Base-by-base conservation (phyloP, 2,113 vertebrate genomes). In the Python bivittatus region DNA sequence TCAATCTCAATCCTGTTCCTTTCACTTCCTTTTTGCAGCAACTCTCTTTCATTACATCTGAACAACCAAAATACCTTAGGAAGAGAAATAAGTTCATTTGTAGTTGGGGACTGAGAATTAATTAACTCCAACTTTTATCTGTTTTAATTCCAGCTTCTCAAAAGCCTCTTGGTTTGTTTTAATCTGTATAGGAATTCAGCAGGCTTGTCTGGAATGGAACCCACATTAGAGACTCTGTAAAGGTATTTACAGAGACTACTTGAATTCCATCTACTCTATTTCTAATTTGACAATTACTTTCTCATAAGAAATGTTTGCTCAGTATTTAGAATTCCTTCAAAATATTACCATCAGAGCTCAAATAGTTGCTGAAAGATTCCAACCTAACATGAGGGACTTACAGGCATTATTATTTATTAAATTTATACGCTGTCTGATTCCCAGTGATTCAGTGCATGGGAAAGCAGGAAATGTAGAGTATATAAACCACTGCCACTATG, bases 61-160 rank as follows among this genome's bases (percentile, higher is more conserved):
- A 33, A 61, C 20, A 7, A 12, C 33, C 0, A 56, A 3, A 22
- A 89, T 89, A 53, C 57, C 15, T 12, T 89, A n/a, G 23, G 72
- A 0, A 0, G 33, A 61, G 22, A 23, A 56, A 17, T 2, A 20
- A 64, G 79, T 1, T 4, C 20, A 53, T 86, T 54, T 92, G 44
- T 54, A 25, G 48, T 29, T 29, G 4, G 60, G 72, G 60, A 79
- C 0, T 0, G 20, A 72, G 85, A 33, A 87, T 91, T 91, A 12
- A 42, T 1, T 0, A 29, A 64, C 90, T 54, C 60, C 54, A 11
- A 22, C 42, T 84, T 60, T 84, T 84, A 84, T 60, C 90, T 52
- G 27, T n/a, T 91, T 91, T 91, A 85, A 91, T 85, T 85, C 38
- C 38, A 85, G 42, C 20, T 42, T 58, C 22, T 91, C 25, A 84